Conservation (phyloP, 1,140 invertebrate genomes). For the Solen grandis region DNA sequence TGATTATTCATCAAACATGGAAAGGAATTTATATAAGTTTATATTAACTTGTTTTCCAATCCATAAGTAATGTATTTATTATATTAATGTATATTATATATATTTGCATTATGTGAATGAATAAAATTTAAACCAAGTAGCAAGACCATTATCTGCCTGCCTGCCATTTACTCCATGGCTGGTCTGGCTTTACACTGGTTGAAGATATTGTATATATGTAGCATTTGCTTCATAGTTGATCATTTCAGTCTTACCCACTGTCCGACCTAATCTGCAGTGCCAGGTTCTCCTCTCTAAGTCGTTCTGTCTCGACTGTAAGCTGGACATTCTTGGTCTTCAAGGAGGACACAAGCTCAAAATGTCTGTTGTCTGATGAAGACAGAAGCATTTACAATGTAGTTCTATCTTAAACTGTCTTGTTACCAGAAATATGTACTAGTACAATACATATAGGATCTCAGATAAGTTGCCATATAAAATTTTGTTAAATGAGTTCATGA, state of each 20-base stretch:
- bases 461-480: too few species aligned
- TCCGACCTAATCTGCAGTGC: conserved; percentile 71
- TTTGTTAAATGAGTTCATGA: too few species aligned
- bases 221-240: background rate
- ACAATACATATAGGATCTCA: background rate
- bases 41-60: too few species aligned
- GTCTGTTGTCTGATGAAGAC: conserved; percentile 87
- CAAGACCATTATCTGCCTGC: background rate
- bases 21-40: too few species aligned
- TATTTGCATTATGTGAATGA: too few species aligned
- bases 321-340: conserved; percentile 91
- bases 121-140: too few species aligned
- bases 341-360: conserved; percentile 91
- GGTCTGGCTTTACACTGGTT: background rate
- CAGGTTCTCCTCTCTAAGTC: conserved; percentile 85
- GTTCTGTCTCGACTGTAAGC: conserved; percentile 91
- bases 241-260: conserved; percentile 62
- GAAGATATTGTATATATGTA: background rate
- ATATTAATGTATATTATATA: too few species aligned
- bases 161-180: background rate
- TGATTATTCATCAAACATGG: too few species aligned
- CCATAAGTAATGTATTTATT: too few species aligned
- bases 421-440: background rate
- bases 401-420: background rate
- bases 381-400: conserved; percentile 4